Base-by-base conservation (phyloP, 2,113 vertebrate genomes). In the Psittacara wagleri region DNA sequence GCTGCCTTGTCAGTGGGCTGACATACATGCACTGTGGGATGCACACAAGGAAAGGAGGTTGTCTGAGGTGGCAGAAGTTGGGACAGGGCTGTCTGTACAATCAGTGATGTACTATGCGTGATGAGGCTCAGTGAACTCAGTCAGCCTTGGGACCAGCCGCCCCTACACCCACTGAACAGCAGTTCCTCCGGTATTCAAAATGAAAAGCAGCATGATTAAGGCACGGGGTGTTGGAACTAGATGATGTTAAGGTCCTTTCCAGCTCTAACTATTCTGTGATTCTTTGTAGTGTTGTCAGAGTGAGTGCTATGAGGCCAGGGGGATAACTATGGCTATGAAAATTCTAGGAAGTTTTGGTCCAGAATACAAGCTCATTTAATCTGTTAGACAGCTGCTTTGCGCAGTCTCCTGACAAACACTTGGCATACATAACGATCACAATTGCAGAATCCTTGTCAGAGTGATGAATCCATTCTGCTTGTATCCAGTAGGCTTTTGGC, bases 91-190 rank as follows among this genome's bases (percentile, higher is more conserved):
- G 13, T 25, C 31, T 41, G 13, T 29, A 7, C 37, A 33, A 2
- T 54, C 33, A 19, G 0, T 43, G n/a, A n/a, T 70, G 43, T 55
- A 11, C 1, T 41, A 1, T 2, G 13, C 4, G 3, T 16, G 11
- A 6, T 25, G 18, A 13, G 17, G 7, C 27, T 86, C 31, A 7
- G 2, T 31, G 23, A 59, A 33, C 37, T 74, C n/a, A 1, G 0
- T n/a, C n/a, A 43, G n/a, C 41, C 27, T 33, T 1, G 1, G 13
- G 28, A 81, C 46, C 86, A 83, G 37, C 15, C 3, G 3, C 13
- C 13, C 37, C 10, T 35, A 0, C 48, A 19, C 27, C 13, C 18
- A 22, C 2, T 66, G 54, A 78, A 41, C 17, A 81, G 27, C 1
- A 2, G 1, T 31, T 72, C 19, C 17, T 67, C 28, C 5, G 10